Evolutionary conservation across 1,140 invertebrate species (phyloP).

Genomic region (Leptinotarsa undecemlineata): DNA sequence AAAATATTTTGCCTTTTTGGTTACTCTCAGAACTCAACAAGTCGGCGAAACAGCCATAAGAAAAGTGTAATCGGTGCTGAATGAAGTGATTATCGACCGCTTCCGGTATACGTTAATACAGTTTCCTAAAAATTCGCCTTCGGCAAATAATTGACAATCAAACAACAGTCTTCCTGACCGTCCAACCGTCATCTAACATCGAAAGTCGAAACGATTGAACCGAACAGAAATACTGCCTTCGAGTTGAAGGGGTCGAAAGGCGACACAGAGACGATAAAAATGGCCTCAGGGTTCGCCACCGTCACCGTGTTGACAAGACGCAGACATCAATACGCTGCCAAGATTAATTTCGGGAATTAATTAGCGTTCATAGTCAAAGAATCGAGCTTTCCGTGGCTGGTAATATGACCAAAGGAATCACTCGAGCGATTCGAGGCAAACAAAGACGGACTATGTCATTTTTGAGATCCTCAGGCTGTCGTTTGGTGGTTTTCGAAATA

Average conservation of each 20-base stretch:
- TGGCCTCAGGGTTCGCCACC: conserved; percentile 6
- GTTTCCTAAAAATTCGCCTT: too few species aligned
- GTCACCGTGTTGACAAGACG: conserved; percentile 10
- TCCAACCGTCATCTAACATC: background rate
- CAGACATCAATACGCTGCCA: background rate
- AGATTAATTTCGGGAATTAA: conserved; percentile 21
- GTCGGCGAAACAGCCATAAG: too few species aligned
- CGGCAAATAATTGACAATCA: background rate
- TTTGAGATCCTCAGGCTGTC: background rate
- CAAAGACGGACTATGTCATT: conserved; percentile 1
- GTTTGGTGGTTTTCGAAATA: background rate
- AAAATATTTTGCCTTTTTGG: too few species aligned
- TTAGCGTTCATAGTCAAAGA: conserved; percentile 18
- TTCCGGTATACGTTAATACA: too few species aligned
- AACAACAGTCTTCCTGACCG: background rate
- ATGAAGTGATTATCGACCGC: too few species aligned
- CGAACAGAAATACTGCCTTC: background rate
- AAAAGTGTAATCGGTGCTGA: too few species aligned
- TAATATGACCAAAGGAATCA: conserved; percentile 15
- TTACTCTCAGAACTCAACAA: too few species aligned
- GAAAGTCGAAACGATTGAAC: too few species aligned
- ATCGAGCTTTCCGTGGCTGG: conserved; percentile 1
- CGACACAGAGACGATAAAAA: conserved; percentile 11
- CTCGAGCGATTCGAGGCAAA: conserved; percentile 1
- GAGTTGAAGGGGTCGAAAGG: background rate